Conservation (phyloP, 2,888 invertebrate genomes). For the Hydroisotoma schaefferi region DNA sequence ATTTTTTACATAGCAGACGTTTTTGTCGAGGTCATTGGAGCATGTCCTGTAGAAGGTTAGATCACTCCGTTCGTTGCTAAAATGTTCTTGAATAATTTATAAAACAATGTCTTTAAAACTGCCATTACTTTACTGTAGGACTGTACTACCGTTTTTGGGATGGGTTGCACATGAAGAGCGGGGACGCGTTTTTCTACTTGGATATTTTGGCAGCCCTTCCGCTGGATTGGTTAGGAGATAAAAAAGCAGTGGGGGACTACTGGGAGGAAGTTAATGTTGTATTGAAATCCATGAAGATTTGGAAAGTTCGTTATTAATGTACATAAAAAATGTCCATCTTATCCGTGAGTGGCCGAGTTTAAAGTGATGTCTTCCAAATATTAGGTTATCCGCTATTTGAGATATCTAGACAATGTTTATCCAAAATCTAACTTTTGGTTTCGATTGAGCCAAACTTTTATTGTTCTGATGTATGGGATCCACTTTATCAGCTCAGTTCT, state of each 20-base stretch:
- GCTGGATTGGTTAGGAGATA: neutral
- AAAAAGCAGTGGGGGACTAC: too few species aligned
- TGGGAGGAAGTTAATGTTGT: slow-evolving; percentile 17
- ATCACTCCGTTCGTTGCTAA: neutral
- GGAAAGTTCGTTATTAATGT: too few species aligned
- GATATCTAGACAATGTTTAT: slow-evolving; percentile 30
- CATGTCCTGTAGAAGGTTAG: slow-evolving; percentile 31
- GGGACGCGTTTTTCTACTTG: slow-evolving; percentile 22
- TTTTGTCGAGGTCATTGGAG: slow-evolving; percentile 32
- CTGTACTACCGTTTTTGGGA: slow-evolving; percentile 27
- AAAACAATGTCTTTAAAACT: too few species aligned
- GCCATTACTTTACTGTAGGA: too few species aligned
- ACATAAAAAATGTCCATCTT: too few species aligned
- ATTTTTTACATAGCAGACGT: slow-evolving; percentile 25
- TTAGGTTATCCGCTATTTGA: slow-evolving; percentile 15
- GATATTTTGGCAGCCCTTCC: slow-evolving; percentile 25
- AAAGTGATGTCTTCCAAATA: too few species aligned
- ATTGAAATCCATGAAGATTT: slow-evolving; percentile 23
- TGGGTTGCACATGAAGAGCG: slow-evolving; percentile 15
- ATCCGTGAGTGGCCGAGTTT: too few species aligned
- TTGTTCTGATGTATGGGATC: slow-evolving; percentile 25
- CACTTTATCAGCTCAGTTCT: slow-evolving; percentile 30
- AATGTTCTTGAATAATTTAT: too few species aligned
- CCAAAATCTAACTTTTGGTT: slow-evolving; percentile 26
- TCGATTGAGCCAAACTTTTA: slow-evolving; percentile 24